Conservation (phyloP, 2,797 vertebrate genomes). For the Tenualosa thibaudeaui region DNA sequence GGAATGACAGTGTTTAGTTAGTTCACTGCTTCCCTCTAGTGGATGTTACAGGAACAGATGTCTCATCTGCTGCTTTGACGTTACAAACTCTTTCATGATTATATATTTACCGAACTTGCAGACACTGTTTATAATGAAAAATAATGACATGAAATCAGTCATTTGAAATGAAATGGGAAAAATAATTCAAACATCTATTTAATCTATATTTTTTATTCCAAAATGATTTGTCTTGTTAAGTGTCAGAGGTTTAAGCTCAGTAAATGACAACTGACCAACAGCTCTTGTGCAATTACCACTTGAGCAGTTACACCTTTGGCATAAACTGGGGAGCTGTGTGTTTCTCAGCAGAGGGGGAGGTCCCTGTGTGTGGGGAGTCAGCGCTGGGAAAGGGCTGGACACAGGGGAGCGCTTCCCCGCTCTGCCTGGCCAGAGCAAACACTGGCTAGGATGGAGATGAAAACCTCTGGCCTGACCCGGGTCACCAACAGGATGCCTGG, state of each 20-base stretch:
- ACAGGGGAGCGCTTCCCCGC: constrained; percentile 12
- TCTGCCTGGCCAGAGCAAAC: constrained; percentile 19
- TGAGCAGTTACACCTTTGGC: constrained; percentile 15
- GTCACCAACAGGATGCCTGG: constrained; percentile 20
- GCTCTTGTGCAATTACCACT: constrained; percentile 1
- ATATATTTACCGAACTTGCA: not conserved
- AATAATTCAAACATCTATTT: no score
- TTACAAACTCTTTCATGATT: not conserved
- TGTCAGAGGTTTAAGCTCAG: not conserved
- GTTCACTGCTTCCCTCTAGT: constrained; percentile 17
- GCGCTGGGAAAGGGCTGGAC: constrained; percentile 12
- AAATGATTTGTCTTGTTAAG: not conserved
- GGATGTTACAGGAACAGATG: not conserved
- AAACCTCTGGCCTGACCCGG: constrained; percentile 18
- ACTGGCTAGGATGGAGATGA: constrained; percentile 16
- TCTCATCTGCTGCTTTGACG: not conserved
- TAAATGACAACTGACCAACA: not conserved
- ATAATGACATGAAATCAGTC: no score
- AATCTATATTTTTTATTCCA: no score
- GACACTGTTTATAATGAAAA: not conserved
- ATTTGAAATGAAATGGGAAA: no score
- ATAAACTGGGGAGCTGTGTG: constrained; percentile 1
- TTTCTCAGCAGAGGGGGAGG: not conserved
- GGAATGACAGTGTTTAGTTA: not conserved
- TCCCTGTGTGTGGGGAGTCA: not conserved